Evolutionary conservation across 1,140 invertebrate species (phyloP).

Genomic region (Fopius arisanus): DNA sequence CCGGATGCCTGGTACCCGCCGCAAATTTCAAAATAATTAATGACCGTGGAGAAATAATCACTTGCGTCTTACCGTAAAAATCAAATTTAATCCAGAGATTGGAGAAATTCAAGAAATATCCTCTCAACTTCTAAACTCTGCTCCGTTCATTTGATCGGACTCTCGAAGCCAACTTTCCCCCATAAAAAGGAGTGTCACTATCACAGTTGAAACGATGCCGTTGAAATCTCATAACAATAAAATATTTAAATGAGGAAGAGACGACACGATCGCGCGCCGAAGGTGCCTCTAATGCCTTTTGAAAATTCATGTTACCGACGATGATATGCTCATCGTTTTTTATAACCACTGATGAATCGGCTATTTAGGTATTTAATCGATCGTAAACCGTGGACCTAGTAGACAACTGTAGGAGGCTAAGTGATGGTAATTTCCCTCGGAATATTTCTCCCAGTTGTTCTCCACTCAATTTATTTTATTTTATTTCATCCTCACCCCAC

Average conservation of each 20-base stretch:
- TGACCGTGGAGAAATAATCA: neutral
- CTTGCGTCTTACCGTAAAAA: no score
- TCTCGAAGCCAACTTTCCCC: neutral
- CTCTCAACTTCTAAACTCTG: no score
- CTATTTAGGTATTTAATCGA: conserved; percentile 51
- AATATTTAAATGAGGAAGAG: conserved; percentile 47
- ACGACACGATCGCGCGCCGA: neutral
- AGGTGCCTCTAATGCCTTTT: conserved; percentile 18
- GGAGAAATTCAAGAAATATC: no score
- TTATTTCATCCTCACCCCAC: neutral
- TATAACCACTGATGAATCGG: conserved; percentile 41
- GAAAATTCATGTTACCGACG: neutral
- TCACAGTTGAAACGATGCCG: conserved; percentile 26
- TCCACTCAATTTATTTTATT: neutral
- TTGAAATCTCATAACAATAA: conserved; percentile 47
- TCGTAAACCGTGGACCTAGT: conserved; percentile 47
- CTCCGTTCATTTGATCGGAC: neutral
- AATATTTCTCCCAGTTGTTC: neutral
- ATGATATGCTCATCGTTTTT: conserved; percentile 16
- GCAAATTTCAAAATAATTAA: neutral
- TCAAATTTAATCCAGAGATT: no score
- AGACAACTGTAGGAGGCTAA: conserved; percentile 32
- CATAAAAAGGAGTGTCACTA: neutral
- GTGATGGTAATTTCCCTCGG: conserved; percentile 24
- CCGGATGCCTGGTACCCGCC: no score